Base-by-base conservation (phyloP, 2,113 vertebrate species). In the Fulica atra region DNA sequence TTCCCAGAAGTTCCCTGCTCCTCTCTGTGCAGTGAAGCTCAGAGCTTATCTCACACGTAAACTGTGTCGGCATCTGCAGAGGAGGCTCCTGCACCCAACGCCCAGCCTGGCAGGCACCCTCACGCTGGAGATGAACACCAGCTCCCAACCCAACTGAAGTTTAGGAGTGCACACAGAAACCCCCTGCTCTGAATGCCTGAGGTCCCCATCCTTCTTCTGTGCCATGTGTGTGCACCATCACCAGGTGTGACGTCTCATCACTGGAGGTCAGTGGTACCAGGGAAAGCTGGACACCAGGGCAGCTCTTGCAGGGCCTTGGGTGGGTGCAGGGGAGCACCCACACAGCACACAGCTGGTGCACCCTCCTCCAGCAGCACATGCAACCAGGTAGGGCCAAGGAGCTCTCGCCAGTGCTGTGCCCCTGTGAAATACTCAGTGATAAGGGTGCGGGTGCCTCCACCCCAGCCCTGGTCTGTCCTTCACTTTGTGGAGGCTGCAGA, bases 211-310 rank as follows among this genome's bases (percentile, higher is more conserved):
- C 19, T 76, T 40, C 18, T 13, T 8, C 25, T 23, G 35, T 19
- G 14, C 10, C 20, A 5, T 10, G 5, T 29, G 7, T n/a, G 12
- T 5, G 36, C 25, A 24, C 13, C n/a, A 13, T 38, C 23, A 7
- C 20, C 36, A 71, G 31, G 8, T 1, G 0, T 1, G 69, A 0
- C 26, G 9, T 2, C 40, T 57, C 29, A 13, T 20, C 4, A 1
- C 5, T 1, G 5, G 63, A 77, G 73, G 14, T 11, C 1, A 1
- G 46, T 7, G 28, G 40, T 61, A 31, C 10, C 1, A 2, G 54
- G 24, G 18, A 31, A 28, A 28, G 19, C 2, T 56, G 29, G 53
- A 18, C 63, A 33, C 2, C 0, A 0, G 21, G 11, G 12, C 24
- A 54, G 54, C 24, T 46, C 38, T 66, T 0, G 0, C 29, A 72